Conservation (phyloP, 2,888 invertebrate species). For the Panorpa germanica region DNA sequence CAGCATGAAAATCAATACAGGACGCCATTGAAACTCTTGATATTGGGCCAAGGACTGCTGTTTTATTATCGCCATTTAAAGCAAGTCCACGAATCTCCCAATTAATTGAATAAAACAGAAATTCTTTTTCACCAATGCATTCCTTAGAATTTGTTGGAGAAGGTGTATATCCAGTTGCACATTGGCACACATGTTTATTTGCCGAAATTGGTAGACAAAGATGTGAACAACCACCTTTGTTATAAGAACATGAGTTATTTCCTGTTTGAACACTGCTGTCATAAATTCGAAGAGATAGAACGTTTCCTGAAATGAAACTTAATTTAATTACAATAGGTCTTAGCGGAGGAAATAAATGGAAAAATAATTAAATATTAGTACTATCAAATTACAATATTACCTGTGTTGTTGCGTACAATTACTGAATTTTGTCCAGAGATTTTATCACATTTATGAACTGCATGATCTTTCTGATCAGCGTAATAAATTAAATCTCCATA, state of each 20-base stretch:
- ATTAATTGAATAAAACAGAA: slow-evolving; percentile 56
- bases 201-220: slow-evolving; percentile 47
- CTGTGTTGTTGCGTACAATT: slow-evolving; percentile 38
- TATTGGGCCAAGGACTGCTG: slow-evolving; percentile 41
- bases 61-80: slow-evolving; percentile 22
- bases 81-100: slow-evolving; percentile 56
- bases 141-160: slow-evolving; percentile 30
- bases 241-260: slow-evolving; percentile 32
- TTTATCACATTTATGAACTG: slow-evolving; percentile 43
- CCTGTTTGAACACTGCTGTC: slow-evolving; percentile 43
- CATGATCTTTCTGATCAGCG: slow-evolving; percentile 40
- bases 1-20: slow-evolving; percentile 51
- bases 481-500: slow-evolving; percentile 43
- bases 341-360: slow-evolving; percentile 3
- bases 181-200: slow-evolving; percentile 41
- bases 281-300: slow-evolving; percentile 48
- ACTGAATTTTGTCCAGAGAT: slow-evolving; percentile 27
- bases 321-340: too few relatives aligned
- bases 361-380: neutral
- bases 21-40: slow-evolving; percentile 57
- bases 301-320: slow-evolving; percentile 30
- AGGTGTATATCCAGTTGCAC: slow-evolving; percentile 49
- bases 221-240: slow-evolving; percentile 45
- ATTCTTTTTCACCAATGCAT: slow-evolving; percentile 39
- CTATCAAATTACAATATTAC: slow-evolving; percentile 16